These are phyloP conservation scores for Onchidella celtica DNA, from an alignment of 2,888 invertebrate genomes.

Conservation along the genomic window DNA sequence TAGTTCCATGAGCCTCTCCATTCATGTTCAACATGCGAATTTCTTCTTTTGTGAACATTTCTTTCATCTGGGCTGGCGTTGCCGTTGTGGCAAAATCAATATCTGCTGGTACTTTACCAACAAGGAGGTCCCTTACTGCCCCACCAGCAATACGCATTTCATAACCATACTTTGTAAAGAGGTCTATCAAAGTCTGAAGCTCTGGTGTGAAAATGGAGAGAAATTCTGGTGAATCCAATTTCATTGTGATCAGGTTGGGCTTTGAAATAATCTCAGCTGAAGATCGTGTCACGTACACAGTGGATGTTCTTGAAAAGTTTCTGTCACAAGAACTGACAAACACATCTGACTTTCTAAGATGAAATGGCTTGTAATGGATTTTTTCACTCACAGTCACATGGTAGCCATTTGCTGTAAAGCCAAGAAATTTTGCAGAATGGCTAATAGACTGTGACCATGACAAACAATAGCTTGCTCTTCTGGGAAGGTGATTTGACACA, in stretches of 20 bases:
- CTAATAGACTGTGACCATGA: too few relatives aligned
- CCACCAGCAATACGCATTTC: slow-evolving; percentile 98
- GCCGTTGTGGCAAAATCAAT: slow-evolving; percentile 99
- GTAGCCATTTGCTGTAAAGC: too few relatives aligned
- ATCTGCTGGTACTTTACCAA: slow-evolving; percentile 84
- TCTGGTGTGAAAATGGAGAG: slow-evolving; percentile 87
- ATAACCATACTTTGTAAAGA: slow-evolving; percentile 87
- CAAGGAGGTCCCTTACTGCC: slow-evolving; percentile 88
- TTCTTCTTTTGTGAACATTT: slow-evolving; percentile 91
- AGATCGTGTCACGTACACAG: background rate
- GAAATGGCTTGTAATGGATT: too few relatives aligned
- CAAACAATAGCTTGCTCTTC: too few relatives aligned
- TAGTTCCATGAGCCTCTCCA: slow-evolving; percentile 85
- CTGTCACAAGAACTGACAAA: background rate
- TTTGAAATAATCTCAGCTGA: slow-evolving; percentile 29
- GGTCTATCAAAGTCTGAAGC: slow-evolving; percentile 85
- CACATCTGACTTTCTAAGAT: too few relatives aligned
- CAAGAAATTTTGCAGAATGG: too few relatives aligned
- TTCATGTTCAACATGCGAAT: slow-evolving; percentile 94
- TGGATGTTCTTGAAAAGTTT: background rate
- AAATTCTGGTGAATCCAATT: slow-evolving; percentile 74
- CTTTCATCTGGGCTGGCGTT: slow-evolving; percentile 97
- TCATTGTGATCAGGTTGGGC: slow-evolving; percentile 67
- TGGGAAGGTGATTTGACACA: too few relatives aligned
- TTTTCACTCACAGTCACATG: too few relatives aligned